Evolutionary conservation across 1,140 invertebrate genomes (phyloP).

Genomic region (Matsumurasca onukii): DNA sequence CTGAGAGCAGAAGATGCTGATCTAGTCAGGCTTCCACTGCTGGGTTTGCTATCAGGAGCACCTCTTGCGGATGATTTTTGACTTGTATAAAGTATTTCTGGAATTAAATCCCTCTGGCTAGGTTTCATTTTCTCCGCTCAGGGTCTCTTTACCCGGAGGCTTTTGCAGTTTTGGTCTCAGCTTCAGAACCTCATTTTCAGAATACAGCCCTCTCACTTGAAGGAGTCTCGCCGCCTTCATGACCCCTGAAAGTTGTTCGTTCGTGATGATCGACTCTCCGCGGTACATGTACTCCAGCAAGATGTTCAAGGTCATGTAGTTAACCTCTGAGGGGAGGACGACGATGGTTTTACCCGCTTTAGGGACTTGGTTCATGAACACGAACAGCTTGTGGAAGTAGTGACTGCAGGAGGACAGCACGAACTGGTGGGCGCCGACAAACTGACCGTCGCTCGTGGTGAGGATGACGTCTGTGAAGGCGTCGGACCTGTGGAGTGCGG

Average conservation of each 20-base stretch:
- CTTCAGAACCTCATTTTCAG: conserved; percentile 25
- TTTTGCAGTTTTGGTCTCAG: neutral
- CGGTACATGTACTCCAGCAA: conserved; percentile 86
- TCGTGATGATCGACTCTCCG: conserved; percentile 80
- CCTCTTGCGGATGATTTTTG: too few relatives aligned
- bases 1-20: too few relatives aligned
- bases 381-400: conserved; percentile 58
- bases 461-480: conserved; percentile 83
- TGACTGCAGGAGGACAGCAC: conserved; percentile 77
- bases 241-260: conserved; percentile 76
- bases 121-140: neutral
- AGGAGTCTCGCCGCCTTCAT: conserved; percentile 76
- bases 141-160: neutral
- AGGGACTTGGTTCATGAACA: conserved; percentile 56
- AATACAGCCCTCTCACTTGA: conserved; percentile 56
- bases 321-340: conserved; percentile 78
- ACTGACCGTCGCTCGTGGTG: conserved; percentile 74
- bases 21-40: too few relatives aligned
- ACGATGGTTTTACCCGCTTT: conserved; percentile 63
- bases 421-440: conserved; percentile 83
- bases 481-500: conserved; percentile 72
- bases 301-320: conserved; percentile 73
- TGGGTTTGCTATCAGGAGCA: too few relatives aligned
- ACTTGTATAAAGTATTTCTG: conserved; percentile 7
- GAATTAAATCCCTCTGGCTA: neutral